These are phyloP conservation scores for Orthosia incerta DNA, from an alignment of 2,888 invertebrate species.

Conservation along the genomic window DNA sequence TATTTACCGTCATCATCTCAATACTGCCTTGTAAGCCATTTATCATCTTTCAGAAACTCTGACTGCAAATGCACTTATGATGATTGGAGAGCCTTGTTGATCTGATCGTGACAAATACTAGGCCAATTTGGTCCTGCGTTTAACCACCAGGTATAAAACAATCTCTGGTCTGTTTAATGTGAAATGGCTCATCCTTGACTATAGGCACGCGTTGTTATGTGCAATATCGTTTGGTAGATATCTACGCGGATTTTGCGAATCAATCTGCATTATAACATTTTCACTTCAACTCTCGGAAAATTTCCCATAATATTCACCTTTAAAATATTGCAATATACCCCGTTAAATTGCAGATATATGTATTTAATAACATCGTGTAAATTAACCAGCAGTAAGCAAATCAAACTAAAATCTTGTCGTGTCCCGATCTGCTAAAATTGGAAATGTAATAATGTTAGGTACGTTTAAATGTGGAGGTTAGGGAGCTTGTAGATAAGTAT, in stretches of 20 bases:
- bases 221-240: too few species aligned
- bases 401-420: constrained; percentile 78
- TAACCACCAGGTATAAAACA: too few species aligned
- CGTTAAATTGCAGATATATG: constrained; percentile 41
- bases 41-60: too few species aligned
- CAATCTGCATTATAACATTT: not conserved
- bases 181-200: too few species aligned
- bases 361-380: constrained; percentile 49
- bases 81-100: too few species aligned
- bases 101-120: too few species aligned
- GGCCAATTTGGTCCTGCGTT: too few species aligned
- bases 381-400: constrained; percentile 68
- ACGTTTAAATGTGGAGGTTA: constrained; percentile 62
- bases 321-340: constrained; percentile 13
- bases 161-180: too few species aligned
- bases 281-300: not conserved
- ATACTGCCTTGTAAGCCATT: too few species aligned
- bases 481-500: constrained; percentile 42
- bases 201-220: too few species aligned
- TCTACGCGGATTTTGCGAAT: not conserved
- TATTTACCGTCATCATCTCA: too few species aligned
- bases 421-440: constrained; percentile 76
- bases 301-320: not conserved
- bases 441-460: constrained; percentile 77
- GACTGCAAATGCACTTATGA: too few species aligned